Percentiles rank a stretch among this genome's conserved stretches.
These are phyloP conservation scores for Habropoda laboriosa DNA, from an alignment of 1,140 invertebrate species.

Conservation along the genomic window DNA sequence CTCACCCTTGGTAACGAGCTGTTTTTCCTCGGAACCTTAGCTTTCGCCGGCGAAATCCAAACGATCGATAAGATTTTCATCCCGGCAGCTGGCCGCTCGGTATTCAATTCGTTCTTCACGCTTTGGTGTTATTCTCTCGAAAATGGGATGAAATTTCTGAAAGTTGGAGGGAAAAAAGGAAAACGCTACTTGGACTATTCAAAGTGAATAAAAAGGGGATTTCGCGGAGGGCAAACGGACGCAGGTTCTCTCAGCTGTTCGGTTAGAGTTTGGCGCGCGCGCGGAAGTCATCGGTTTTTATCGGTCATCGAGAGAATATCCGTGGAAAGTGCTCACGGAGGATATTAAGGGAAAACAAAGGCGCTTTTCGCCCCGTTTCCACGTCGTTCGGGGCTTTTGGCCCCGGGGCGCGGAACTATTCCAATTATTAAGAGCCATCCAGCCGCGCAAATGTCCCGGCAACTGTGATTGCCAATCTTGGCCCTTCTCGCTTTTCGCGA, in stretches of 20 bases:
- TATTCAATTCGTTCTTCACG: not conserved
- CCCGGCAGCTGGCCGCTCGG: not conserved
- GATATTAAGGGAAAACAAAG: constrained; percentile 35
- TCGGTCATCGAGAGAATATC: constrained; percentile 19
- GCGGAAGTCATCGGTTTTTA: constrained; percentile 5
- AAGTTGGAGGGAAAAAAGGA: not conserved
- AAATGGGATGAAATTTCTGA: not conserved
- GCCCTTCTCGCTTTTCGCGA: not conserved
- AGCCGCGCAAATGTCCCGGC: constrained; percentile 48
- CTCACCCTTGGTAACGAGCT: not conserved
- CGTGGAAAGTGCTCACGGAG: not conserved
- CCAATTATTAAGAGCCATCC: constrained; percentile 61
- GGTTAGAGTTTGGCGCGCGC: not conserved
- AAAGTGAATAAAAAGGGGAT: no score
- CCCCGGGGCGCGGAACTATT: constrained; percentile 46
- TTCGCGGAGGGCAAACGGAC: not conserved
- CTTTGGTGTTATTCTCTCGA: not conserved
- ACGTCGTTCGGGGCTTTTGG: not conserved
- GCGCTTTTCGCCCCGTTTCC: constrained; percentile 34
- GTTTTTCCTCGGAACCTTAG: not conserved
- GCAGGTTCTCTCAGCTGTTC: not conserved
- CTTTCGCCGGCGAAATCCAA: not conserved
- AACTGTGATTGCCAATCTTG: constrained; percentile 57
- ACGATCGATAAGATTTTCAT: constrained; percentile 15
- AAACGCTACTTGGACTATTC: no score